phyloP scores from a whole-genome alignment of 2,888 invertebrate species.

The Theretra japonica region DNA sequence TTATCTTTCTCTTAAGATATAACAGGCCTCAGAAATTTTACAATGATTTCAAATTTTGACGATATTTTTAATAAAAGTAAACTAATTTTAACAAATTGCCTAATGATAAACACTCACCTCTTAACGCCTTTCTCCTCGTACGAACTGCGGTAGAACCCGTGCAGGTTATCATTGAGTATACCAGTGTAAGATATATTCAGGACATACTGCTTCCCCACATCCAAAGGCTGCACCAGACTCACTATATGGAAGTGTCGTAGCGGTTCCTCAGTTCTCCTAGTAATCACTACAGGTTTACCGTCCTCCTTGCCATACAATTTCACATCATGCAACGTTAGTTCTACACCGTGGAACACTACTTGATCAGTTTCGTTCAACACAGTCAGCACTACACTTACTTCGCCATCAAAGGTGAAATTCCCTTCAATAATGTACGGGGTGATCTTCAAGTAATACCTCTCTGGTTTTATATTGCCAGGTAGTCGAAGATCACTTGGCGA shows the following conservation, averaged over 20 bases:
- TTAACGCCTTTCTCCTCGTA: slow-evolving; percentile 88
- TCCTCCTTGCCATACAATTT: slow-evolving; percentile 78
- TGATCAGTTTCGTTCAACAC: slow-evolving; percentile 86
- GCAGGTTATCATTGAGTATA: slow-evolving; percentile 89
- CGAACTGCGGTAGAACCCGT: slow-evolving; percentile 93
- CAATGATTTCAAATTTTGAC: no score
- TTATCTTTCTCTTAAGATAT: no score
- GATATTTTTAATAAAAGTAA: no score
- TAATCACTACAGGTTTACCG: slow-evolving; percentile 58
- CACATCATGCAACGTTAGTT: slow-evolving; percentile 86
- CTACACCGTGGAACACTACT: slow-evolving; percentile 90
- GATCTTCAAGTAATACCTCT: slow-evolving; percentile 88
- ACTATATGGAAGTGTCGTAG: slow-evolving; percentile 89
- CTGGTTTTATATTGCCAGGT: slow-evolving; percentile 87
- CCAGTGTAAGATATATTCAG: slow-evolving; percentile 89
- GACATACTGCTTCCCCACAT: slow-evolving; percentile 86
- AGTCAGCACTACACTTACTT: slow-evolving; percentile 86
- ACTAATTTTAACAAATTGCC: background rate
- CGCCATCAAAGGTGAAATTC: slow-evolving; percentile 92
- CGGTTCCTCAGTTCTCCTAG: slow-evolving; percentile 82
- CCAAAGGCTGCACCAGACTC: slow-evolving; percentile 83
- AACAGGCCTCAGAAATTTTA: no score
- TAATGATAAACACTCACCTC: slow-evolving; percentile 80
- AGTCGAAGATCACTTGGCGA: slow-evolving; percentile 86
- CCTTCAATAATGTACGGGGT: slow-evolving; percentile 89